Evolutionary conservation across 2,888 invertebrate genomes (phyloP).

Genomic region (Drosophila monieri): DNA sequence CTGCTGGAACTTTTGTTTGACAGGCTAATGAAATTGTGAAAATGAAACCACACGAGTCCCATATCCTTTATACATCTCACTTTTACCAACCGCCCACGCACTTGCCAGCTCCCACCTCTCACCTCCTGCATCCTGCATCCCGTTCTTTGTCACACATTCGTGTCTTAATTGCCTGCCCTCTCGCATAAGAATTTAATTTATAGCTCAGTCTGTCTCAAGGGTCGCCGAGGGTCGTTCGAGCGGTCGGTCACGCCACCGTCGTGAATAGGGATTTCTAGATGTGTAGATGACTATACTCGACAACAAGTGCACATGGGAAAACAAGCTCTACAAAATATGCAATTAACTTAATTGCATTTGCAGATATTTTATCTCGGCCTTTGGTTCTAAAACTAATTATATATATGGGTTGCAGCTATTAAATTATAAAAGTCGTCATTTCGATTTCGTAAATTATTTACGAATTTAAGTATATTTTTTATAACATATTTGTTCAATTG

Average conservation of each 20-base stretch:
- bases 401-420: neutral
- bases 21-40: constrained; percentile 74
- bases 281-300: constrained; percentile 42
- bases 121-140: constrained; percentile 4
- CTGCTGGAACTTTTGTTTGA: constrained; percentile 32
- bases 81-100: constrained; percentile 34
- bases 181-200: constrained; percentile 72
- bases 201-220: constrained; percentile 55
- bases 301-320: constrained; percentile 34
- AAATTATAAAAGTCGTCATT: neutral
- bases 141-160: constrained; percentile 17
- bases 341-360: constrained; percentile 2
- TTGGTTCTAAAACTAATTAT: neutral
- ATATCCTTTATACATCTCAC: constrained; percentile 11
- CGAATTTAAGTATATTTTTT: no score
- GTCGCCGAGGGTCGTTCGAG: constrained; percentile 24
- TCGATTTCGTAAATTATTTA: no score
- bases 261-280: constrained; percentile 30
- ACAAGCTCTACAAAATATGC: constrained; percentile 17
- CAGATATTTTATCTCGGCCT: neutral
- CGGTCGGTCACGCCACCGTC: constrained; percentile 45
- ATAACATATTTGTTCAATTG: no score
- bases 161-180: constrained; percentile 62
- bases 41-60: constrained; percentile 61
- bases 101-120: constrained; percentile 8